Base-by-base conservation (phyloP, 2,113 vertebrate species). In the Romanogobio albipinnatus region DNA sequence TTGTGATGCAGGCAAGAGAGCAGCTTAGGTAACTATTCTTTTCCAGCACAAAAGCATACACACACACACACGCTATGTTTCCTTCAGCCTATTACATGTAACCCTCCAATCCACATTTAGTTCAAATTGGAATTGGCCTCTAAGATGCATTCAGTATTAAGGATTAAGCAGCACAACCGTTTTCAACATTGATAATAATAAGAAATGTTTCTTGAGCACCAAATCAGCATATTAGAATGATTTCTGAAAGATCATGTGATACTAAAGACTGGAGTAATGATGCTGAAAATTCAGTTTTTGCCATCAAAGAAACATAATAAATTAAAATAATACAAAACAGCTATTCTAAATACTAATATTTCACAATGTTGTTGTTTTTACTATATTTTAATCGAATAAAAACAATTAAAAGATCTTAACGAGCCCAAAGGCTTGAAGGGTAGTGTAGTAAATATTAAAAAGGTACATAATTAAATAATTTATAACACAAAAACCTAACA, bases 1-100 rank as follows among this genome's bases (percentile, higher is more conserved):
- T 99, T 82, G 95, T 98, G 91, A 98, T 96, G 96, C 98, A 99
- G 91, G 98, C 98, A 0, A 94, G 96, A 86, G 97, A 99, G 87
- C 98, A 99, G 90, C 95, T 99, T 59, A 95, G 96, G 98, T 99
- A 89, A 94, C 92, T 59, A 9, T 29, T 5, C 51, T 5, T 47
- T 53, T 68, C n/a, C 76, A 45, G 76, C 9, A 61, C 24, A 45
- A 17, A 1, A 26, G 59, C 24, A 82, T 0, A 13, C 75, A 79
- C 15, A 53, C 17, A 78, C 59, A 19, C 19, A 29, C 17, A 78
- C 59, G 10, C 19, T 19, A 33, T 36, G 49, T 9, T 76, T 33
- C 1, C 74, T 56, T 76, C 26, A 1, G 17, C 9, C 15, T n/a
- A 76, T 76, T 70, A 39, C 9, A 39, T 43, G 43, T 43, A 68